A percentile compares a stretch with the other conserved stretches of the same genome.
phyloP scores from a whole-genome alignment of 2,888 invertebrate species.

The Lydus trimaculatus region DNA sequence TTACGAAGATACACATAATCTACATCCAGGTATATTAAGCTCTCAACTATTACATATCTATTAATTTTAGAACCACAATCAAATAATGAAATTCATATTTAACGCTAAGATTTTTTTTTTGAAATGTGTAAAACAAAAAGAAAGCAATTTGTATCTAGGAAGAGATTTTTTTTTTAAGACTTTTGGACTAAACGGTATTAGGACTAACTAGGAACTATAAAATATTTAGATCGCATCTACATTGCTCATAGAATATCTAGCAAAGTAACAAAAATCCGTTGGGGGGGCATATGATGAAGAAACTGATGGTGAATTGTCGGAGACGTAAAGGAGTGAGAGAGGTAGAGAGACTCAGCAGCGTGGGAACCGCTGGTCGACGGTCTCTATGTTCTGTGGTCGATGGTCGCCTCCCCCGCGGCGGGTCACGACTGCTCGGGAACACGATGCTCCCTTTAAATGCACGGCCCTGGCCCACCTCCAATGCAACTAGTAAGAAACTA shows the following conservation, averaged over 20 bases:
- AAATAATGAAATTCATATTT: neutral
- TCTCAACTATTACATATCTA: neutral
- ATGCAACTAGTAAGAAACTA: conserved; percentile 12
- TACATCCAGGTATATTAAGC: conserved; percentile 25
- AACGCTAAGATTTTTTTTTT: neutral
- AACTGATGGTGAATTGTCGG: conserved; percentile 7
- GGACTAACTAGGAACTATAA: conserved; percentile 52
- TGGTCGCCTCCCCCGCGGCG: conserved; percentile 58
- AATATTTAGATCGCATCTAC: conserved; percentile 36
- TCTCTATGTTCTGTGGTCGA: conserved; percentile 42
- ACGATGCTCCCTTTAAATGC: conserved; percentile 58
- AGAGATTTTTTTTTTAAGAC: neutral
- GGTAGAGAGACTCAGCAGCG: conserved; percentile 47
- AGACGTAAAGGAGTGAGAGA: conserved; percentile 26
- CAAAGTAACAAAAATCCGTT: neutral
- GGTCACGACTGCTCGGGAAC: conserved; percentile 60
- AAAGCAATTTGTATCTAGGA: neutral
- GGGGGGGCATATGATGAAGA: neutral
- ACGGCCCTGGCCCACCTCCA: conserved; percentile 41
- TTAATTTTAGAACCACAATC: neutral
- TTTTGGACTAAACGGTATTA: conserved; percentile 32
- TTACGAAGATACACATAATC: conserved; percentile 56
- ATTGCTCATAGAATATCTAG: conserved; percentile 23
- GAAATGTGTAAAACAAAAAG: neutral
- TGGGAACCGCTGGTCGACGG: conserved; percentile 51